Conservation (phyloP, 1,140 invertebrate genomes). For the Telenomus remus region DNA sequence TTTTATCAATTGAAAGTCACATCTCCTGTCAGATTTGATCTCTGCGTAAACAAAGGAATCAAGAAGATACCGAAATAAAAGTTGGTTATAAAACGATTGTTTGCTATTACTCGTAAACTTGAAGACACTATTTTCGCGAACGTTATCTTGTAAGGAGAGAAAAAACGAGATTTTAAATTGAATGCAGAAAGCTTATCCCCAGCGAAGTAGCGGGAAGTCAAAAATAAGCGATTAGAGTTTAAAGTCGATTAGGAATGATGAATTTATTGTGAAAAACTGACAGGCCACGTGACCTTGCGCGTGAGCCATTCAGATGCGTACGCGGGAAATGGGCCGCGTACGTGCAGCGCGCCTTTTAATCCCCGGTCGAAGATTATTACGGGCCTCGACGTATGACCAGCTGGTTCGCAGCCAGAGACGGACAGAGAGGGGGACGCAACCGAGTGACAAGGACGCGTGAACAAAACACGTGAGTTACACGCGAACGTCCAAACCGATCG, state of each 20-base stretch:
- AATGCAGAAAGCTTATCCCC: no score
- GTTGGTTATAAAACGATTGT: no score
- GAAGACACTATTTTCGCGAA: no score
- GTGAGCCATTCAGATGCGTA: conserved; percentile 60
- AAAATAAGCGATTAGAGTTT: background rate
- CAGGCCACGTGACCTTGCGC: conserved; percentile 64
- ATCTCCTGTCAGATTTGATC: no score
- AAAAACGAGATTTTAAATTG: no score
- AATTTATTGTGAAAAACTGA: background rate
- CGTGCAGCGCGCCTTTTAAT: conserved; percentile 55
- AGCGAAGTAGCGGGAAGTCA: background rate
- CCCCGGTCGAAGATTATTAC: conserved; percentile 48
- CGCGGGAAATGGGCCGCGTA: conserved; percentile 64
- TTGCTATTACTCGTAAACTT: no score
- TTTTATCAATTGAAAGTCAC: no score
- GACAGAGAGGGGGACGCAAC: conserved; percentile 17
- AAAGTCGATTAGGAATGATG: conserved; percentile 14
- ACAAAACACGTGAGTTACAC: conserved; percentile 56
- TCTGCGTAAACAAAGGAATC: no score
- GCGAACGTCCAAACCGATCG: conserved; percentile 18
- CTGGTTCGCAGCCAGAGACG: conserved; percentile 35
- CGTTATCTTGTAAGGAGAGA: no score
- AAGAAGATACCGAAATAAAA: no score
- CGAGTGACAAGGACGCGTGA: conserved; percentile 32
- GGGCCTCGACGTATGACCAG: conserved; percentile 47